phyloP scores from a whole-genome alignment of 2,113 vertebrate genomes.

The Vombatus ursinus region DNA sequence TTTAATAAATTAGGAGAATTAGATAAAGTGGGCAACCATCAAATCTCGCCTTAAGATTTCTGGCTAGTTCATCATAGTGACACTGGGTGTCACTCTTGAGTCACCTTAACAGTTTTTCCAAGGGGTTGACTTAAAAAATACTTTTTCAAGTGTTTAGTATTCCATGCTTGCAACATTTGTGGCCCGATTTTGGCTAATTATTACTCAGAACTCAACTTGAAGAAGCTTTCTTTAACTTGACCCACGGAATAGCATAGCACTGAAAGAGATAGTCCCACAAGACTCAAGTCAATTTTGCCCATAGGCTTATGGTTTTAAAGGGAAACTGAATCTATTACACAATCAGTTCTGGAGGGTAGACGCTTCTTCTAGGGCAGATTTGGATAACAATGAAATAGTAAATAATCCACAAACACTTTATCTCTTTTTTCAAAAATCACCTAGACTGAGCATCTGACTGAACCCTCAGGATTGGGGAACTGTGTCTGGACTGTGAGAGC shows the following conservation, averaged over 20 bases:
- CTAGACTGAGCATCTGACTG: background rate
- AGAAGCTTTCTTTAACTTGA: background rate
- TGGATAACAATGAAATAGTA: background rate
- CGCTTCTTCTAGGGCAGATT: background rate
- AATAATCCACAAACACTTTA: background rate
- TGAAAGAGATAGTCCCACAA: background rate
- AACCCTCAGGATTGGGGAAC: background rate
- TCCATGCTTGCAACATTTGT: background rate
- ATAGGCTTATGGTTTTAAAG: background rate
- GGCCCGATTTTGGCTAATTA: background rate
- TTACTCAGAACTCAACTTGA: background rate
- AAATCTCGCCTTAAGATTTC: background rate
- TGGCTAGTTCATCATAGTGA: slow-evolving; percentile 59
- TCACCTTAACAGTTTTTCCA: slow-evolving; percentile 47
- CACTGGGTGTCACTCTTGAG: slow-evolving; percentile 75
- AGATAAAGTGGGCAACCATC: background rate
- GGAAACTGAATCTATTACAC: background rate
- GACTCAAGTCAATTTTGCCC: background rate
- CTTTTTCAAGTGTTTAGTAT: background rate
- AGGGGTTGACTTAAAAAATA: background rate
- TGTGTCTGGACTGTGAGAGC: background rate
- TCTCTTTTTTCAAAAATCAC: background rate
- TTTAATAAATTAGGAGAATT: background rate
- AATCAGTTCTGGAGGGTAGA: background rate
- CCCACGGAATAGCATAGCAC: fast-evolving